phyloP scores from a whole-genome alignment of 2,113 vertebrate genomes.

The Etia nguti region DNA sequence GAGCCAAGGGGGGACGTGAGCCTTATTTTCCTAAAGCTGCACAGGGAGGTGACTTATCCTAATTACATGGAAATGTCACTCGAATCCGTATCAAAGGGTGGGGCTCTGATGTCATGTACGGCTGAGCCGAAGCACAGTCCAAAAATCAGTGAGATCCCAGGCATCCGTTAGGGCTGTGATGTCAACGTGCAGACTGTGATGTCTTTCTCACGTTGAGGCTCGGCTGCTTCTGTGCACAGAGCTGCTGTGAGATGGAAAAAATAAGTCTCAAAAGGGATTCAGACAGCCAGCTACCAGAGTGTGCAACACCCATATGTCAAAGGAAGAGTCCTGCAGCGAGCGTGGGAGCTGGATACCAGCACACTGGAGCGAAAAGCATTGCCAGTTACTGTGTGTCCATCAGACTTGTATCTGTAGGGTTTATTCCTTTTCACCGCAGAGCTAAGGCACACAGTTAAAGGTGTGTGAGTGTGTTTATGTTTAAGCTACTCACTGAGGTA shows the following conservation, averaged over 20 bases:
- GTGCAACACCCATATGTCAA: conserved; percentile 47
- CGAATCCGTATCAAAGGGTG: conserved; percentile 60
- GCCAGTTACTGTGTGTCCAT: conserved; percentile 19
- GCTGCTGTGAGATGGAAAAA: conserved; percentile 48
- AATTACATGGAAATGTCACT: conserved; percentile 67
- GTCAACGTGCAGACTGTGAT: conserved; percentile 25
- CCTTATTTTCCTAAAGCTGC: conserved; percentile 60
- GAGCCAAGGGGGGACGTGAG: conserved; percentile 53
- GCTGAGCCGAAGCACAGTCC: conserved; percentile 7
- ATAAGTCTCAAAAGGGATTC: conserved; percentile 35
- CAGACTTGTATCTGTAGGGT: conserved; percentile 13
- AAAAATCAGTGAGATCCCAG: conserved; percentile 35
- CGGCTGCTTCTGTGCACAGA: neutral
- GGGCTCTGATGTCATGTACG: conserved; percentile 57
- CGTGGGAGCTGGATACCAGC: conserved; percentile 49
- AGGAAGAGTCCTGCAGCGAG: conserved; percentile 26
- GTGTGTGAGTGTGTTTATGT: conserved; percentile 26
- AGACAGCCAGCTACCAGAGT: conserved; percentile 28
- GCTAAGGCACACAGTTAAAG: conserved; percentile 14
- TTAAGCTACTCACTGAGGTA: conserved; percentile 94
- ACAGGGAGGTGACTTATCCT: conserved; percentile 59
- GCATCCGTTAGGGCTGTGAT: conserved; percentile 12
- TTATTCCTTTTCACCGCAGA: neutral
- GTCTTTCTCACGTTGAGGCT: conserved; percentile 33
- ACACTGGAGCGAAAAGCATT: conserved; percentile 21